phyloP scores from a whole-genome alignment of 2,797 vertebrate species.

The Pelochelys cantorii region DNA sequence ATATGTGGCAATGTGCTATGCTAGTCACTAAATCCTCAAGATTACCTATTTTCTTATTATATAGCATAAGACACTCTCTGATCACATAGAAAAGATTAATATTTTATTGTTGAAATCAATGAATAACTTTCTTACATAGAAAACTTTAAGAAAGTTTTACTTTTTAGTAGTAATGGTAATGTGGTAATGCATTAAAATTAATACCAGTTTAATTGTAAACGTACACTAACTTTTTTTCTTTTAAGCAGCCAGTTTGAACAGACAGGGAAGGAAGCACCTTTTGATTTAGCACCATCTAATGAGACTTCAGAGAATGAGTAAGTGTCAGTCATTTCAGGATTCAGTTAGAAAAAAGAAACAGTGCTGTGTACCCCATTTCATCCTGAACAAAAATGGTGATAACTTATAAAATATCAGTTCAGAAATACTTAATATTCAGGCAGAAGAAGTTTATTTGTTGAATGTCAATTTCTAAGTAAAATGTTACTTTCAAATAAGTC shows the following conservation, averaged over 20 bases:
- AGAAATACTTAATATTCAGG: neutral
- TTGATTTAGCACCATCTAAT: neutral
- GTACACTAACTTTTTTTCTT: neutral
- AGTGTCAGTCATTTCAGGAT: neutral
- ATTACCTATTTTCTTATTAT: neutral
- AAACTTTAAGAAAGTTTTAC: neutral
- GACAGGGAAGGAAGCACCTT: neutral
- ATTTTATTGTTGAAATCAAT: neutral
- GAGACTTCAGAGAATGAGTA: neutral
- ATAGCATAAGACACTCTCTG: neutral
- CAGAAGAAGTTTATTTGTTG: neutral
- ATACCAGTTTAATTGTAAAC: neutral
- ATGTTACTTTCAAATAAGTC: neutral
- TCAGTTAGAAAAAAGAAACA: neutral
- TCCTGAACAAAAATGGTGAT: neutral
- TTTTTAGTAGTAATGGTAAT: neutral
- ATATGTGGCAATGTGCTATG: accelerated
- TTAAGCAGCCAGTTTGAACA: neutral
- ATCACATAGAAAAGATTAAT: neutral
- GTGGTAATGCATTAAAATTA: conserved; percentile 10
- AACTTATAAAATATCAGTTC: neutral
- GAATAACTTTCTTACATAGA: neutral
- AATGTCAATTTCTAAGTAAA: neutral
- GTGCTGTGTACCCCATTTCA: neutral
- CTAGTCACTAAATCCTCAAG: neutral